Conservation (phyloP, 2,888 invertebrate species). For the Pegoplata infirma region DNA sequence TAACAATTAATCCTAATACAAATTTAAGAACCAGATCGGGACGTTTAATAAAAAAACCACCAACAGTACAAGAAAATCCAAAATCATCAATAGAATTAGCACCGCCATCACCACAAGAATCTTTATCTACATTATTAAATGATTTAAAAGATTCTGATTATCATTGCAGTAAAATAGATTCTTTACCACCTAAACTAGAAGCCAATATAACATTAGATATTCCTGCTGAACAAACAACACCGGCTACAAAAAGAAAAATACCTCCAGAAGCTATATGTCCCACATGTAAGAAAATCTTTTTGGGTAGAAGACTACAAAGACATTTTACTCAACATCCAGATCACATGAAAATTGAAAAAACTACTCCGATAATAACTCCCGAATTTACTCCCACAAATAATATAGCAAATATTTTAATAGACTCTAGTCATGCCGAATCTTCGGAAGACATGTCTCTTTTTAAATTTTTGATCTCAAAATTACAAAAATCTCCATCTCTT, state of each 20-base stretch:
- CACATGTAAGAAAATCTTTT: constrained; percentile 75
- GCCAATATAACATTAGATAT: neutral
- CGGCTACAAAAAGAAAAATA: constrained; percentile 65
- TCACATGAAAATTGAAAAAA: constrained; percentile 68
- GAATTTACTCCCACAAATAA: neutral
- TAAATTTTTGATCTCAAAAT: constrained; percentile 72
- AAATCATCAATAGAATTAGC: constrained; percentile 3
- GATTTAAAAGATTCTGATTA: constrained; percentile 66
- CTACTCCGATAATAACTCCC: neutral
- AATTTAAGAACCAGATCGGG: constrained; percentile 48
- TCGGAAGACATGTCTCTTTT: constrained; percentile 70
- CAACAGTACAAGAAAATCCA: neutral
- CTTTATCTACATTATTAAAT: constrained; percentile 67
- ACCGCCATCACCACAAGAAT: constrained; percentile 59
- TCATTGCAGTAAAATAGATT: constrained; percentile 40
- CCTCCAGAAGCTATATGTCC: constrained; percentile 74
- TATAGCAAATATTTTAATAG: neutral
- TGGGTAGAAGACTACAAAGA: constrained; percentile 73
- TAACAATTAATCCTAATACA: neutral
- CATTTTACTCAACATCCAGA: constrained; percentile 75
- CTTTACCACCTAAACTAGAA: neutral
- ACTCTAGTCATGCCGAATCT: no score
- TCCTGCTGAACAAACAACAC: neutral
- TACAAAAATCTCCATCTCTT: constrained; percentile 70
- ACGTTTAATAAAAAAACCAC: constrained; percentile 36